Evolutionary conservation across 2,888 invertebrate genomes (phyloP).

Genomic region (Andrena minutula): DNA sequence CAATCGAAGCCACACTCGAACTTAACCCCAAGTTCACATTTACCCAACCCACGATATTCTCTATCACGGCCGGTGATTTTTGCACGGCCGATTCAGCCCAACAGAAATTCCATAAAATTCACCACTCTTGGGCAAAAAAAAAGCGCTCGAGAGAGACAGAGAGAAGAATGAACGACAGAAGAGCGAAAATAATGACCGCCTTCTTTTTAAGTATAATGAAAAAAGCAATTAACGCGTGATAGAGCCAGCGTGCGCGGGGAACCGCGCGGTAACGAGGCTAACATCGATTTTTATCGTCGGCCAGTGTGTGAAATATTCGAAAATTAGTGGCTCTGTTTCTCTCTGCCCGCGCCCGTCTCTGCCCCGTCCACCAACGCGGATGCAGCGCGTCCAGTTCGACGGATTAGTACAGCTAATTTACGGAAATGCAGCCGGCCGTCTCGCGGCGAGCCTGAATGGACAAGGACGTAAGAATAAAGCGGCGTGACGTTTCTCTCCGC

Average conservation of each 20-base stretch:
- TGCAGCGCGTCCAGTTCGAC: not conserved
- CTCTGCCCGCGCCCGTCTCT: not conserved
- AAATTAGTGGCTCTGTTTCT: slow-evolving; percentile 43
- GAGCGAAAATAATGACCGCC: slow-evolving; percentile 49
- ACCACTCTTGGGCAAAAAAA: slow-evolving; percentile 6
- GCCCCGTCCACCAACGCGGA: not conserved
- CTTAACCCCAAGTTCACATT: too few species aligned
- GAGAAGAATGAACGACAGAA: slow-evolving; percentile 12
- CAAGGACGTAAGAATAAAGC: slow-evolving; percentile 74
- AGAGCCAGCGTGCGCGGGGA: slow-evolving; percentile 14
- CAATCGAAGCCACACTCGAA: too few species aligned
- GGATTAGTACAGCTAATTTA: slow-evolving; percentile 51
- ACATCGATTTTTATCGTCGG: slow-evolving; percentile 55
- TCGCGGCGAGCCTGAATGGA: slow-evolving; percentile 48
- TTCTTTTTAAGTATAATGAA: slow-evolving; percentile 55
- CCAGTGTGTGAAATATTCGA: slow-evolving; percentile 45
- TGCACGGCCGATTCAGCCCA: slow-evolving; percentile 6
- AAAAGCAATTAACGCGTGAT: slow-evolving; percentile 56
- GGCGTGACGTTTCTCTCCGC: slow-evolving; percentile 56
- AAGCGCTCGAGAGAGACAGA: not conserved
- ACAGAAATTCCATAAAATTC: slow-evolving; percentile 35
- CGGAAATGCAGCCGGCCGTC: slow-evolving; percentile 48
- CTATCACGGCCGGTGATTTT: not conserved
- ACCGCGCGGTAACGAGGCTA: slow-evolving; percentile 34
- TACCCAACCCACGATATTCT: not conserved